These are phyloP conservation scores for Meriones psammophilus DNA, from an alignment of 2,797 vertebrate genomes.

Conservation along the genomic window DNA sequence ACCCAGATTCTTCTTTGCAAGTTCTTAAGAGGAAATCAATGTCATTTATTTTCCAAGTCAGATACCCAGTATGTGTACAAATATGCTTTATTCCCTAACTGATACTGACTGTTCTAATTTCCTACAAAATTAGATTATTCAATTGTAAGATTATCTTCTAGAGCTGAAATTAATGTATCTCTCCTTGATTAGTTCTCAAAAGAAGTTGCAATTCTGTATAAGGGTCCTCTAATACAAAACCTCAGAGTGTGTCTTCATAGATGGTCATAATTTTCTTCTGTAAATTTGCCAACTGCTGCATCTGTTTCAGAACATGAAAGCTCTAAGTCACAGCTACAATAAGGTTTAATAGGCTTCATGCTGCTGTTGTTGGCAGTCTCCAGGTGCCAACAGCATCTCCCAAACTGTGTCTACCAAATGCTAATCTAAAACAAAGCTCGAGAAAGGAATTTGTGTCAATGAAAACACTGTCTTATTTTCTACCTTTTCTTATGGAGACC, in stretches of 20 bases:
- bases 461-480: constrained; percentile 15
- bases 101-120: constrained; percentile 52
- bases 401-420: constrained; percentile 56
- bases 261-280: constrained; percentile 44
- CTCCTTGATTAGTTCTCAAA: constrained; percentile 51
- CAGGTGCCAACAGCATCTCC: constrained; percentile 39
- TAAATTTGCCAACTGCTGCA: constrained; percentile 60
- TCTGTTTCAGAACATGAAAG: constrained; percentile 68
- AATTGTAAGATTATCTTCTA: neutral
- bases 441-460: constrained; percentile 39
- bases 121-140: constrained; percentile 56
- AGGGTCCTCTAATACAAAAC: constrained; percentile 39
- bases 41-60: constrained; percentile 45
- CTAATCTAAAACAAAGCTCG: constrained; percentile 20
- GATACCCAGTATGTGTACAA: neutral
- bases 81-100: constrained; percentile 52
- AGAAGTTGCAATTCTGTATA: constrained; percentile 57
- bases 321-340: constrained; percentile 68
- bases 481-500: neutral
- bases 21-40: neutral
- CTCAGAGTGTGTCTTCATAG: constrained; percentile 36
- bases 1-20: neutral
- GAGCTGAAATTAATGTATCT: constrained; percentile 35
- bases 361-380: constrained; percentile 60
- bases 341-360: constrained; percentile 52